Base-by-base conservation (phyloP, 2,113 vertebrate genomes). In the Cepphus grylle region DNA sequence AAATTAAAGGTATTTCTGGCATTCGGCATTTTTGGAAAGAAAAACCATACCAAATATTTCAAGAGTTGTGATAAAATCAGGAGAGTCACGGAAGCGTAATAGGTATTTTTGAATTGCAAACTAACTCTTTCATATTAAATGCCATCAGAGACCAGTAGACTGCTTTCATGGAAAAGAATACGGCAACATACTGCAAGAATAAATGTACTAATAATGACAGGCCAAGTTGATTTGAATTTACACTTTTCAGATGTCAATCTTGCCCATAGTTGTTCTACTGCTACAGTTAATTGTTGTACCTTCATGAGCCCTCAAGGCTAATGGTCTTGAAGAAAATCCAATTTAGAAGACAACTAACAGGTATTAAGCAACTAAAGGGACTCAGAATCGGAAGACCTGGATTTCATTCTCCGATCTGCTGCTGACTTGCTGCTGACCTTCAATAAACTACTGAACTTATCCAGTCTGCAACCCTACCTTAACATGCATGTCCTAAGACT, bases 71-170 rank as follows among this genome's bases (percentile, higher is more conserved):
- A 92, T 88, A 92, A 91, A 94, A 94, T 93, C 76, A 92, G 77
- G 34, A 71, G 12, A 88, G 23, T 3, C 59, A 15, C 66, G 40
- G 86, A 95, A 92, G 91, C 2, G 1, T 47, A 90, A 86, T 76
- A 91, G 73, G 56, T 88, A 82, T 91, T 96, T 95, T 76, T 94
- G 86, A 90, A 96, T 89, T 96, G 95, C 92, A 96, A 93, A 92
- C 61, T 40, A 92, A 91, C 91, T 92, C 58, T 69, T 95, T 95
- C 85, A 96, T 96, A 92, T 92, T 94, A 96, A 95, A 94, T 61
- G 91, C 61, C 86, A 94, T 71, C 47, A 96, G 92, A 95, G 76
- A 95, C 92, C 26, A 94, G 86, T 15, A 76, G 72, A 70, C 70
- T 67, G 70, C 91, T 79, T 84, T 89, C 77, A 94, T 0, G 27